These are phyloP conservation scores for Luffia ferchaultella DNA, from an alignment of 2,888 invertebrate species.

Conservation along the genomic window DNA sequence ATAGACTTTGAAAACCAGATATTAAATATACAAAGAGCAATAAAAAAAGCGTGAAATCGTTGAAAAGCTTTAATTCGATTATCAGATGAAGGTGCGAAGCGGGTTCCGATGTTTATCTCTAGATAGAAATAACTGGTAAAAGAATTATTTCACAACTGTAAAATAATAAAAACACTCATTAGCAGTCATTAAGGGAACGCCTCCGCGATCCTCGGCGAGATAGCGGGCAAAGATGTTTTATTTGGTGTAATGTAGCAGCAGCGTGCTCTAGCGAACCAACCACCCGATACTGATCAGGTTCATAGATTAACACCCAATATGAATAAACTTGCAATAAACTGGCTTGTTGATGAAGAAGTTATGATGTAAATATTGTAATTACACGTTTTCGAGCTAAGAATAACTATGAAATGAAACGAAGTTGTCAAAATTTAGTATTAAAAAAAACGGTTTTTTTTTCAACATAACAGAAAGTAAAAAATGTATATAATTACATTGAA, in stretches of 20 bases:
- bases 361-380: too few species aligned
- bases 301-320: constrained; percentile 29
- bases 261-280: constrained; percentile 7
- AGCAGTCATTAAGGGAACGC: constrained; percentile 59
- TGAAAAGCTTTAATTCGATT: constrained; percentile 63
- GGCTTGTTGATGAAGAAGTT: not conserved
- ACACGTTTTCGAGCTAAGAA: too few species aligned
- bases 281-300: constrained; percentile 16
- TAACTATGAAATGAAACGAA: too few species aligned
- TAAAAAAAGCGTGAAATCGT: constrained; percentile 61
- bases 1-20: too few species aligned
- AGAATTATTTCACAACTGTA: constrained; percentile 63
- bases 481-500: too few species aligned
- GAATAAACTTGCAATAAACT: not conserved
- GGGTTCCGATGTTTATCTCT: constrained; percentile 65
- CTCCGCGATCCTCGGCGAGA: constrained; percentile 53
- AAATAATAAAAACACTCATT: constrained; percentile 65
- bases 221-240: constrained; percentile 28
- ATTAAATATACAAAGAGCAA: constrained; percentile 58
- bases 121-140: constrained; percentile 52
- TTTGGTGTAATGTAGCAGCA: constrained; percentile 46
- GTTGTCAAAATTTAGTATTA: too few species aligned
- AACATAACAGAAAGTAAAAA: too few species aligned
- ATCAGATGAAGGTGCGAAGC: constrained; percentile 66
- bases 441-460: too few species aligned